Base-by-base conservation (phyloP, 2,797 vertebrate species). In the Oreortyx pictus region DNA sequence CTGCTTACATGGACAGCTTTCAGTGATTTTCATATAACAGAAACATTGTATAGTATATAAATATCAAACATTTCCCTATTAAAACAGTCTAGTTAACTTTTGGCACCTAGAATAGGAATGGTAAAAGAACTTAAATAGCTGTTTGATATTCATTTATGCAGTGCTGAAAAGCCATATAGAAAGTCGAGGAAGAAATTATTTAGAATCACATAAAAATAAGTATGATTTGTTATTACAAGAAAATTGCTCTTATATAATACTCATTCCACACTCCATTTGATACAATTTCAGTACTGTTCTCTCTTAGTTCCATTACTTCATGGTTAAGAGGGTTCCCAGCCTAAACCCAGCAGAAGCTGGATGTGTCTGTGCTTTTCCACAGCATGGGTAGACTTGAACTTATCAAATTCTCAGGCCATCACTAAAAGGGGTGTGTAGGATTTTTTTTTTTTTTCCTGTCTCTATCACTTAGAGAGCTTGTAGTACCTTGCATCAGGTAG, bases 201-300 rank as follows among this genome's bases (percentile, higher is more conserved):
- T 90, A 84, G 66, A 89, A 60, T 57, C n/a, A 41, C 41, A 82
- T 94, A 92, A 94, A 94, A 95, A 89, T 85, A 92, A 95, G 77
- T 86, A 86, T 89, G 89, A 88, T 86, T 94, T 93, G 89, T 88
- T 92, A 72, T 95, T 92, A 72, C 33, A 85, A 89, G 83, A 57
- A 93, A 73, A 77, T 89, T 31, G 8, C 80, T 95, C 67, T 86
- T 88, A 57, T 44, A 8, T 86, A 88, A 93, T 94, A 75, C 41
- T 86, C 49, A 88, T 95, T 95, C 82, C 91, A 90, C 88, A 85
- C 78, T 87, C 81, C 89, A 94, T 95, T 95, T 93, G 85, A 33
- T 88, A 73, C 62, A 71, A 67, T 94, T 94, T 89, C 56, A 75
- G 39, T 65, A 19, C 73, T 83, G 47, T 57, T 91, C 73, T 84